A percentile compares a stretch with the other conserved stretches of the same genome.
Evolutionary conservation across 2,113 vertebrate genomes (phyloP).

Genomic region (Prunella himalayana): DNA sequence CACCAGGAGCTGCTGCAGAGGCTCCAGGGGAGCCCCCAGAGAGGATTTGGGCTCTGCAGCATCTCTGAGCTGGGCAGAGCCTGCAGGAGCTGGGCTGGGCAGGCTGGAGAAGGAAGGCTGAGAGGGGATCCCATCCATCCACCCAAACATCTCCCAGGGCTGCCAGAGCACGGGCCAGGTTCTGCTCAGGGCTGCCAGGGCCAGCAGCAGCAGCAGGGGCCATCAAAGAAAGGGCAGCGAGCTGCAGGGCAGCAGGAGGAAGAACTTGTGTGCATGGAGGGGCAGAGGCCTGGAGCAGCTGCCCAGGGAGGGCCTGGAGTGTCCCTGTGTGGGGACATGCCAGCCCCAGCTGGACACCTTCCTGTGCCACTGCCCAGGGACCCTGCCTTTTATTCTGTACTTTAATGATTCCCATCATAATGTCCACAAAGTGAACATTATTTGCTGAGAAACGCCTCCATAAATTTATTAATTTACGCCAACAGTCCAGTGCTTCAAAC

Average conservation of each 20-base stretch:
- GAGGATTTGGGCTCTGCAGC: not conserved
- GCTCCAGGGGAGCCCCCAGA: not conserved
- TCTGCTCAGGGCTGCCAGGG: not conserved
- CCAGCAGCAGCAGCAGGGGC: not conserved
- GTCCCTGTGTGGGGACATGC: not conserved
- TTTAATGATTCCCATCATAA: not conserved
- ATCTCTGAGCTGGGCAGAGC: not conserved
- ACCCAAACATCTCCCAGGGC: not conserved
- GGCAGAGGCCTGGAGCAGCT: not conserved
- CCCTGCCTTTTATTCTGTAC: not conserved
- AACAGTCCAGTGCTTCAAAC: not conserved
- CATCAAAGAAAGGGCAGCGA: rapidly evolving
- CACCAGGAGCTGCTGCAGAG: not conserved
- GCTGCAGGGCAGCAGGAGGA: not conserved
- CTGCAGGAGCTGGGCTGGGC: not conserved
- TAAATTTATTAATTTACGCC: not conserved
- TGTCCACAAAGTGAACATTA: not conserved
- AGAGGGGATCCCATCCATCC: not conserved
- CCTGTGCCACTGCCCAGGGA: not conserved
- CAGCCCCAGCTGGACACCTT: not conserved
- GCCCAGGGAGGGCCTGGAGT: not conserved
- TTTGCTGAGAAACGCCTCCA: not conserved
- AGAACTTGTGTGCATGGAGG: not conserved
- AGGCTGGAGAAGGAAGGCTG: not conserved
- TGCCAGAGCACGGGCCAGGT: not conserved